phyloP scores from a whole-genome alignment of 2,888 invertebrate genomes.

The Trissonchulus sp. region DNA sequence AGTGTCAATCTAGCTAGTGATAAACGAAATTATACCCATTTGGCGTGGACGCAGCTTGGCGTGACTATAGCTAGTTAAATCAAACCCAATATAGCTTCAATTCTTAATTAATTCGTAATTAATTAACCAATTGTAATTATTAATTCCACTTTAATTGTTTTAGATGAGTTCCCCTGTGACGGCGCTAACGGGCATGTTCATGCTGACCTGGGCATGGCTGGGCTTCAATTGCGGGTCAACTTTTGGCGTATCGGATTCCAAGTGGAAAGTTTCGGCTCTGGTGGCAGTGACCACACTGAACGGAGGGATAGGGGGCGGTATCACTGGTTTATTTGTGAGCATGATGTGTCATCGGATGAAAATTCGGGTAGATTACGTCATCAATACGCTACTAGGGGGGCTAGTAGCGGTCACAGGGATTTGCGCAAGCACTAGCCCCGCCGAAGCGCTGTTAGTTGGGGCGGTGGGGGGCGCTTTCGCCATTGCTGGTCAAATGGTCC shows the following conservation, averaged over 20 bases:
- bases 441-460: constrained; percentile 79
- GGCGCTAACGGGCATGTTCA: constrained; percentile 71
- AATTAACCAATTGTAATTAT: neutral
- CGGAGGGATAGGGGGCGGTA: constrained; percentile 80
- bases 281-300: constrained; percentile 85
- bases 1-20: neutral
- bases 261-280: constrained; percentile 74
- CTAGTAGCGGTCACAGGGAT: constrained; percentile 76
- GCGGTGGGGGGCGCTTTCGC: constrained; percentile 63
- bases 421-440: constrained; percentile 57
- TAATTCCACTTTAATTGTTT: neutral
- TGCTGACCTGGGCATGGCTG: constrained; percentile 94
- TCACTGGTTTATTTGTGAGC: constrained; percentile 58
- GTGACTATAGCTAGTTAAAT: too few species aligned
- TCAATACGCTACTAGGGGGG: constrained; percentile 79
- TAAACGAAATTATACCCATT: too few species aligned
- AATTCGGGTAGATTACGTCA: constrained; percentile 74
- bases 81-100: neutral
- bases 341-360: constrained; percentile 55
- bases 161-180: constrained; percentile 49
- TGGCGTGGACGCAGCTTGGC: too few species aligned
- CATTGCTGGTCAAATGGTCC: constrained; percentile 52
- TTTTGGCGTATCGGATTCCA: constrained; percentile 67
- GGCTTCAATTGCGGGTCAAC: constrained; percentile 81
- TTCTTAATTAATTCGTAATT: neutral